Evolutionary conservation across 2,113 vertebrate genomes (phyloP).

Genomic region (Plecotus auritus): DNA sequence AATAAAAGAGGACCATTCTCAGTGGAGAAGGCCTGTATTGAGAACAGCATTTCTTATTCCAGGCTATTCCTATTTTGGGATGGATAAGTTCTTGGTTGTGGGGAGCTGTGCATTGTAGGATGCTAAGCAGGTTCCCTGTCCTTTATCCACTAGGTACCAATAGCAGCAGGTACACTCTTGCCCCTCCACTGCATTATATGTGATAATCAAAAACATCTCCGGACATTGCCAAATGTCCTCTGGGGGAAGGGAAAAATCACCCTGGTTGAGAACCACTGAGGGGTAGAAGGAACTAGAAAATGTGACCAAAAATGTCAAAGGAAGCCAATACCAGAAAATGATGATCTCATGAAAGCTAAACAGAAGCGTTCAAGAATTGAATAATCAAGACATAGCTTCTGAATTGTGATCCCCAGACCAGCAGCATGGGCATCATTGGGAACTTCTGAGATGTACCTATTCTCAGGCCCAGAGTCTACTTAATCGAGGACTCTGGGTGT

Average conservation of each 20-base stretch:
- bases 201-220: not conserved
- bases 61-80: not conserved
- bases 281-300: not conserved
- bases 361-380: not conserved
- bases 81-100: not conserved
- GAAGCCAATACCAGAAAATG: not conserved
- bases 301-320: not conserved
- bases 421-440: no score
- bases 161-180: not conserved
- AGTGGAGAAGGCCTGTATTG: not conserved
- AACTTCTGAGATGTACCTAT: not conserved
- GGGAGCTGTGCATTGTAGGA: not conserved
- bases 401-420: not conserved
- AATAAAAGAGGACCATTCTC: not conserved
- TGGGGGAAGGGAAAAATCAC: not conserved
- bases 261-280: not conserved
- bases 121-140: not conserved
- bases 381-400: not conserved
- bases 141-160: not conserved
- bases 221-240: not conserved
- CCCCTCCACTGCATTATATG: not conserved
- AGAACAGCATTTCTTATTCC: not conserved
- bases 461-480: not conserved
- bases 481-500: not conserved
- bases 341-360: not conserved